Percentiles rank a stretch among this genome's conserved stretches.
Evolutionary conservation across 2,797 vertebrate genomes (phyloP).

Genomic region (Rallus crepitans): DNA sequence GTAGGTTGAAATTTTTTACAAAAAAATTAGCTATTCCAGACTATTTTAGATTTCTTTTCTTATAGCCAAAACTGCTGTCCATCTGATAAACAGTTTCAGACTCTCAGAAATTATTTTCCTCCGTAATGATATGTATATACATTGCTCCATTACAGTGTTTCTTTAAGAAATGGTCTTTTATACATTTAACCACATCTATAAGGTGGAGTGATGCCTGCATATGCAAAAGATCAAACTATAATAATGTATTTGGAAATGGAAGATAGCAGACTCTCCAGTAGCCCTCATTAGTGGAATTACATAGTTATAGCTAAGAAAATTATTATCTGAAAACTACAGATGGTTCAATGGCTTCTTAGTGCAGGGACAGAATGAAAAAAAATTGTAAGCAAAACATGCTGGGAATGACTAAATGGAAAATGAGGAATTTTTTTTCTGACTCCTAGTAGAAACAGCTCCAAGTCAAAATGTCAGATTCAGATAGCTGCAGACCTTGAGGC

Average conservation of each 20-base stretch:
- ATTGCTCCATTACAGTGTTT: not conserved
- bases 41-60: not conserved
- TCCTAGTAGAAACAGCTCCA: constrained; percentile 55
- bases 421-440: not conserved
- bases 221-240: constrained; percentile 63
- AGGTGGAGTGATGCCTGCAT: constrained; percentile 43
- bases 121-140: not conserved
- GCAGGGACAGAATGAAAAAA: constrained; percentile 52
- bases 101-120: not conserved
- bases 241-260: constrained; percentile 62
- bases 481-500: constrained; percentile 67
- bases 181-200: constrained; percentile 23
- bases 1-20: not conserved
- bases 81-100: not conserved
- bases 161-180: constrained; percentile 46
- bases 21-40: not conserved
- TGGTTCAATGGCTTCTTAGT: constrained; percentile 67
- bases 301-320: constrained; percentile 58
- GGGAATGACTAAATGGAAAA: constrained; percentile 70
- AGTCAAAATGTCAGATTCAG: constrained; percentile 72
- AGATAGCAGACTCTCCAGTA: constrained; percentile 61
- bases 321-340: constrained; percentile 69
- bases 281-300: constrained; percentile 69
- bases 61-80: not conserved
- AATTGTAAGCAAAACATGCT: constrained; percentile 50